Conservation (phyloP, 30 jellyfish, hydroid and myxozoan species). For the Sanderia malayensis region DNA sequence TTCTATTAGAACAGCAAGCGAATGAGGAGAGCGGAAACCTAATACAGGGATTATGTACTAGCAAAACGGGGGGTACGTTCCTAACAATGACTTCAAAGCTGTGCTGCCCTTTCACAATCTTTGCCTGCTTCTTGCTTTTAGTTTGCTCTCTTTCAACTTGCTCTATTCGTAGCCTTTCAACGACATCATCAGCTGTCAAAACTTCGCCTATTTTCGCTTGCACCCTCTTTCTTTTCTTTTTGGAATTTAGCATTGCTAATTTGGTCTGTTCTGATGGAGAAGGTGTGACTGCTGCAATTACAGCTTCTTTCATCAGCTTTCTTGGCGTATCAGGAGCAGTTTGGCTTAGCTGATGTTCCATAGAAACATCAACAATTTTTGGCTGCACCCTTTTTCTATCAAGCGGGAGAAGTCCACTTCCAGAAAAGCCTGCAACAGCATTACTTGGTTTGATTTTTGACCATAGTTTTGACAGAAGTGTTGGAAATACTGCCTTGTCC, state of each 20-base stretch:
- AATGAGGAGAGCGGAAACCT: no score
- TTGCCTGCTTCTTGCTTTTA: slow-evolving; percentile 2
- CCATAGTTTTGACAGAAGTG: slow-evolving; percentile 11
- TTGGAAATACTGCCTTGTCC: no score
- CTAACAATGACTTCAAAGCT: neutral
- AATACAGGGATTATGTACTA: no score
- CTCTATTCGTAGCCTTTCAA: neutral
- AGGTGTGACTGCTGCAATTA: slow-evolving; percentile 14
- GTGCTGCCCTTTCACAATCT: neutral
- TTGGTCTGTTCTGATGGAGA: slow-evolving; percentile 16
- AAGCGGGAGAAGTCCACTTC: slow-evolving; percentile 7
- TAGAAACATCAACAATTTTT: slow-evolving; percentile 2
- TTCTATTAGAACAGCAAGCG: no score
- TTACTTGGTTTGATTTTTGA: neutral
- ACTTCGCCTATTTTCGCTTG: neutral
- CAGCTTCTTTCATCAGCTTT: neutral
- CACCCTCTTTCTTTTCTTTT: slow-evolving; percentile 6
- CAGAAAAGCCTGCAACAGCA: neutral
- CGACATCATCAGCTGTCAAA: slow-evolving; percentile 10
- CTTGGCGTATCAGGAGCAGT: neutral
- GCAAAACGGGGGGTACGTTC: no score
- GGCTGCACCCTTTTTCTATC: slow-evolving; percentile 6
- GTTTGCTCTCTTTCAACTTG: slow-evolving; percentile 6
- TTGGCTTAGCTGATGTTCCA: neutral
- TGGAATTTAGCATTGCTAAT: neutral